phyloP scores from a whole-genome alignment of 2,888 invertebrate genomes.

The Ophioninae sp. region DNA sequence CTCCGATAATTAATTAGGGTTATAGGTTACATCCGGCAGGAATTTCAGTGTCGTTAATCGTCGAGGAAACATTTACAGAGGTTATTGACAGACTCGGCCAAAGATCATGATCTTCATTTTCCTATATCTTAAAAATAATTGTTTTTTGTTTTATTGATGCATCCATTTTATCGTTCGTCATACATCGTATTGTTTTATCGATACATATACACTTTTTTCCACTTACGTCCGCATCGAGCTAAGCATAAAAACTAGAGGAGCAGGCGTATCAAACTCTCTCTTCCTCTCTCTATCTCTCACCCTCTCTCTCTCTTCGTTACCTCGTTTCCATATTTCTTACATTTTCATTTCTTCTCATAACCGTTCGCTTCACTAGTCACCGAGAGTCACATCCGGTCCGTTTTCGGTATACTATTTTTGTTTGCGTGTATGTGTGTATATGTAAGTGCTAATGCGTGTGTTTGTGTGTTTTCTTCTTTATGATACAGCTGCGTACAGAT shows the following conservation, averaged over 20 bases:
- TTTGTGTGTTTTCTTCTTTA: slow-evolving; percentile 38
- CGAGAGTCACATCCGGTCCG: slow-evolving; percentile 44
- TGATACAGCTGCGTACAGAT: slow-evolving; percentile 60
- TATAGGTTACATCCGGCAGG: too few species aligned
- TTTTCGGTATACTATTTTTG: slow-evolving; percentile 40
- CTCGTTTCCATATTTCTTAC: neutral
- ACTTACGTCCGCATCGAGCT: slow-evolving; percentile 57
- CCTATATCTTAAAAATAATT: slow-evolving; percentile 80
- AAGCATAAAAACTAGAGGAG: slow-evolving; percentile 59
- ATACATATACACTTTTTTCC: slow-evolving; percentile 71
- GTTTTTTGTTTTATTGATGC: slow-evolving; percentile 80
- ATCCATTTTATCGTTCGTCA: slow-evolving; percentile 69
- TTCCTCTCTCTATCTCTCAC: neutral
- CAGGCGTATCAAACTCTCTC: slow-evolving; percentile 30
- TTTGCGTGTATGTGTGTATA: slow-evolving; percentile 35
- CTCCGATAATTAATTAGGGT: too few species aligned
- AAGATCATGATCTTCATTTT: slow-evolving; percentile 32
- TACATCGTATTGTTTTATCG: slow-evolving; percentile 71
- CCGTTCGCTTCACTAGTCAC: slow-evolving; percentile 33
- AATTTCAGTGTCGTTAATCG: neutral
- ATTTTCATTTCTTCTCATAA: slow-evolving; percentile 10
- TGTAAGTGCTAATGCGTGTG: slow-evolving; percentile 22
- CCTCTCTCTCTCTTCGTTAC: neutral
- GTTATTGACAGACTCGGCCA: slow-evolving; percentile 1
- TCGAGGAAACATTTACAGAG: neutral